phyloP scores from a whole-genome alignment of 2,888 invertebrate species.

The Rhynchonema sp. region DNA sequence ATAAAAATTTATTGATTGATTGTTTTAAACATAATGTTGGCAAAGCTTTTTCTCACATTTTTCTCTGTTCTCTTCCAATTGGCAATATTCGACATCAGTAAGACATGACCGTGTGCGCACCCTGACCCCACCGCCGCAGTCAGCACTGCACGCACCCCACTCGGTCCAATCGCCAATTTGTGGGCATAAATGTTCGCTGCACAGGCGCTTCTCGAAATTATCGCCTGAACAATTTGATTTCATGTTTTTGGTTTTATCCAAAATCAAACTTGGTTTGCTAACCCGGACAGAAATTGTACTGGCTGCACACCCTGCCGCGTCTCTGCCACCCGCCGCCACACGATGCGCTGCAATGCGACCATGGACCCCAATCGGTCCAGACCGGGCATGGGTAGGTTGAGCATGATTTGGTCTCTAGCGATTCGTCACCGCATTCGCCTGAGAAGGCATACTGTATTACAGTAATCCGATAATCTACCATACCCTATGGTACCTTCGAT shows the following conservation, averaged over 20 bases:
- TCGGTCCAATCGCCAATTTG: background rate
- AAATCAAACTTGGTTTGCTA: background rate
- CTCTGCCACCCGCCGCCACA: constrained; percentile 1
- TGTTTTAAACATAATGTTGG: too few relatives aligned
- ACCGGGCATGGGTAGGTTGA: background rate
- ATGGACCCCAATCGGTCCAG: background rate
- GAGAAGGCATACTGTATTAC: background rate
- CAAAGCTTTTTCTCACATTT: too few relatives aligned
- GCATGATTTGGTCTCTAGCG: background rate
- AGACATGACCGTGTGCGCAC: background rate
- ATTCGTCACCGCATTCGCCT: background rate
- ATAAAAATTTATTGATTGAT: too few relatives aligned
- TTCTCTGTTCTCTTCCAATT: constrained; percentile 77
- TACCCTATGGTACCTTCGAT: background rate
- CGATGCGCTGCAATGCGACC: background rate
- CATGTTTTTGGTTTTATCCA: background rate
- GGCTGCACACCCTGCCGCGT: background rate
- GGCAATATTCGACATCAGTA: constrained; percentile 10
- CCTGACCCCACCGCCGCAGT: background rate
- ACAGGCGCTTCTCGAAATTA: background rate
- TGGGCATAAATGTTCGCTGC: constrained; percentile 1
- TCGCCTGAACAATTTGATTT: background rate
- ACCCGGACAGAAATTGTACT: background rate
- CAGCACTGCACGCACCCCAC: background rate
- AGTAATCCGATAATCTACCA: background rate